Evolutionary conservation across 2,888 invertebrate genomes (phyloP).

Genomic region (Drosophila quinaria): DNA sequence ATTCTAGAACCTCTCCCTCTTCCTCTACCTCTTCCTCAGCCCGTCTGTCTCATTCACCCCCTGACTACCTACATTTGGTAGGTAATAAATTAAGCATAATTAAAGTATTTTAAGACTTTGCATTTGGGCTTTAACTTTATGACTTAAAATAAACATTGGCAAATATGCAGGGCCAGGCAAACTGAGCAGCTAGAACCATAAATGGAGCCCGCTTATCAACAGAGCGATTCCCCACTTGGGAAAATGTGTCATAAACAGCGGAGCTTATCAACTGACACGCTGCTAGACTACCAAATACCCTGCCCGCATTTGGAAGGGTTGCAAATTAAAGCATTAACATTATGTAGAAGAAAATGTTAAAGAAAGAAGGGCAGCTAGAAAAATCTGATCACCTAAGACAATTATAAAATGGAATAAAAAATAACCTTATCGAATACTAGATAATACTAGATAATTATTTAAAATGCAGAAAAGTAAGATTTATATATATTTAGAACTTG

Average conservation of each 20-base stretch:
- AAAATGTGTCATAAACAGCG: constrained; percentile 70
- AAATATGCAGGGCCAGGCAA: constrained; percentile 52
- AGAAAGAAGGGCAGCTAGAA: no score
- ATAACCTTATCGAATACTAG: no score
- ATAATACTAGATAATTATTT: no score
- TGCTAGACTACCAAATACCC: constrained; percentile 29
- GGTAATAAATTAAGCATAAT: constrained; percentile 74
- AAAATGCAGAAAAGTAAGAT: no score
- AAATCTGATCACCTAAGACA: no score
- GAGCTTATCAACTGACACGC: neutral
- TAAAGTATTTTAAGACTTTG: constrained; percentile 75
- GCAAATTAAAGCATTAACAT: neutral
- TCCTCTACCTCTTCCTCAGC: neutral
- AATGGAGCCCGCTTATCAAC: constrained; percentile 59
- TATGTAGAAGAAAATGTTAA: no score
- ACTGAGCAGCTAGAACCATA: constrained; percentile 44
- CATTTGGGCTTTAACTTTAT: constrained; percentile 59
- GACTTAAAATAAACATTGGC: constrained; percentile 65
- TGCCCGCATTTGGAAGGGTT: neutral
- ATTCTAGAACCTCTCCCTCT: constrained; percentile 10
- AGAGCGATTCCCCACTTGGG: constrained; percentile 51
- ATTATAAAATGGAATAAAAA: no score
- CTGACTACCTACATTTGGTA: constrained; percentile 34
- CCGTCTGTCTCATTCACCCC: neutral
- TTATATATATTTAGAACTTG: no score